Evolutionary conservation across 1,140 invertebrate genomes (phyloP).

Genomic region (Marisa cornuarietis): DNA sequence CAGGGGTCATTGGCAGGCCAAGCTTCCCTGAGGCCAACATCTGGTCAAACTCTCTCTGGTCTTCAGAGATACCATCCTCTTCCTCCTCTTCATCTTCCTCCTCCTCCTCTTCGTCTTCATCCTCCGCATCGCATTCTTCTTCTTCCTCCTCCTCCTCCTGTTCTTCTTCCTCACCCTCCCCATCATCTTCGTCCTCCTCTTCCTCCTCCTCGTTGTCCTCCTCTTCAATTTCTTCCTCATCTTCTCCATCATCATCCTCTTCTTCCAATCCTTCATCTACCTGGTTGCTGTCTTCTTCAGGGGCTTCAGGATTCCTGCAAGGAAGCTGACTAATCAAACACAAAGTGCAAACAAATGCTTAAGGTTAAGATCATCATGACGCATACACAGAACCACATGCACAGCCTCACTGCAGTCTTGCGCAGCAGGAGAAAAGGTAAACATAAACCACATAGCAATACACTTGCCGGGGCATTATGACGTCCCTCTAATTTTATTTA

Average conservation of each 20-base stretch:
- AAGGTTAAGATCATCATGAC: too few species aligned
- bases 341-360: background rate
- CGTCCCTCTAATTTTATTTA: too few species aligned
- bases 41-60: slow-evolving; percentile 18
- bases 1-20: slow-evolving; percentile 3
- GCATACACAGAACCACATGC: too few species aligned
- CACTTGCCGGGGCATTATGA: too few species aligned
- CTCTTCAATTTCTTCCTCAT: slow-evolving; percentile 34
- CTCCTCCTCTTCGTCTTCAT: slow-evolving; percentile 7
- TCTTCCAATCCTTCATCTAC: slow-evolving; percentile 33
- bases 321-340: background rate
- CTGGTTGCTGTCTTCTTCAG: slow-evolving; percentile 7
- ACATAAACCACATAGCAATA: too few species aligned
- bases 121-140: slow-evolving; percentile 37
- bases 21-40: slow-evolving; percentile 20
- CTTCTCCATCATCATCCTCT: slow-evolving; percentile 47
- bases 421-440: too few species aligned
- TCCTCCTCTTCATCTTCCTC: slow-evolving; percentile 33
- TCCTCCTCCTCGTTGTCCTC: slow-evolving; percentile 43
- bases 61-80: slow-evolving; percentile 36
- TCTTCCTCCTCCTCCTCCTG: slow-evolving; percentile 40
- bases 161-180: slow-evolving; percentile 28
- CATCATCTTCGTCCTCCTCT: slow-evolving; percentile 36
- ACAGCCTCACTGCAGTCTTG: too few species aligned
- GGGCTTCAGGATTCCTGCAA: slow-evolving; percentile 3